Evolutionary conservation across 1,140 invertebrate genomes (phyloP), one percentile per base, ranked within the genome.

Genomic region (Littorina saxatilis): DNA sequence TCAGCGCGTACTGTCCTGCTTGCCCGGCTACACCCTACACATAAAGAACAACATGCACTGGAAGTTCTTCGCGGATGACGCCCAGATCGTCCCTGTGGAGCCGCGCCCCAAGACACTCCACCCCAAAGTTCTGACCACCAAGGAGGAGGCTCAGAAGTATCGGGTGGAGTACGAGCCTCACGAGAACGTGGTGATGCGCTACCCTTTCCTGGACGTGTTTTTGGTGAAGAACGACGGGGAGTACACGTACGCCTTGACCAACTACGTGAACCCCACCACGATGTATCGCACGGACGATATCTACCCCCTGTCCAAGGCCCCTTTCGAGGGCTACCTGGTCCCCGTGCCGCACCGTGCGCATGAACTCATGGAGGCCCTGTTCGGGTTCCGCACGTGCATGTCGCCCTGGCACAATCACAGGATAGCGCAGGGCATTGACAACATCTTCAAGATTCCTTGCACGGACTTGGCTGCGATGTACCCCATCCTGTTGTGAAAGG

Each of bases 141-240:
- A 27, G 27, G 11, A 20, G n/a, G 73, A 75, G 29, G 43, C 29
- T n/a, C 5, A 47, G 23, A 75, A 35, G 17, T 15, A 32, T 1
- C n/a, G 27, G n/a, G 27, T 52, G 43, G 73, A 75, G 43, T 66
- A 4, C 7, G 23, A 66, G 13, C 27, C 61, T 9, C 2, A 5
- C 27, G 29, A 29, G 27, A 43, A 52, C 47, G 50, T 35, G 23
- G 50, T 23, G 13, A 52, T 52, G 15, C 52, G 9, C 0, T 82
- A 32, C 35, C 80, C 80, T 70, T 82, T 77, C 80, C 43, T 82
- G 4, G 80, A 82, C 50, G 55, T 82, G 27, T 82, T 82, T 40
- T 50, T 82, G 4, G 35, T 68, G 52, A 77, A 74, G 3, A 27
- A 70, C 27, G 80, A 82, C 52, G 74, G 40, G 20, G 23, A 29